phyloP scores from a whole-genome alignment of 2,113 vertebrate genomes.

The Antennarius striatus region DNA sequence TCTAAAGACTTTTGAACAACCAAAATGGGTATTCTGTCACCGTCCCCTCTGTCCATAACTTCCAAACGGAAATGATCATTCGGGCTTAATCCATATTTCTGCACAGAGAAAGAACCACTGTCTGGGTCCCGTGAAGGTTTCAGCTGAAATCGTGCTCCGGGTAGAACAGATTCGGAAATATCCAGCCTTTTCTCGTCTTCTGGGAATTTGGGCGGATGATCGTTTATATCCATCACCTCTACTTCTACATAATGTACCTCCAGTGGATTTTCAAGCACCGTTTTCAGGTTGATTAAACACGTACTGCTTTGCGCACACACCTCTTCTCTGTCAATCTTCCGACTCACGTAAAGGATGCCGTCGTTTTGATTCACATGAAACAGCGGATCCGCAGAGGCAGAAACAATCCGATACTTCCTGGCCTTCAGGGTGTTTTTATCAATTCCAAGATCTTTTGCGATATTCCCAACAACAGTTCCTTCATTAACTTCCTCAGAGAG shows the following conservation, averaged over 20 bases:
- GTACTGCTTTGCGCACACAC: slow-evolving; percentile 56
- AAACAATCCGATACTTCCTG: slow-evolving; percentile 71
- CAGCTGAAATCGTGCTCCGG: slow-evolving; percentile 75
- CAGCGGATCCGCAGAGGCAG: slow-evolving; percentile 49
- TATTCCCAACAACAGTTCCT: slow-evolving; percentile 68
- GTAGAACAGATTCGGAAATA: slow-evolving; percentile 68
- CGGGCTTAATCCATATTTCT: slow-evolving; percentile 75
- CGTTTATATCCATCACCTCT: slow-evolving; percentile 84
- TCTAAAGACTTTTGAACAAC: slow-evolving; percentile 70
- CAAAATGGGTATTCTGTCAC: slow-evolving; percentile 68
- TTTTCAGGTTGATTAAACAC: slow-evolving; percentile 73
- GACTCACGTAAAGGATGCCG: slow-evolving; percentile 67
- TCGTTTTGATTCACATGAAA: slow-evolving; percentile 67
- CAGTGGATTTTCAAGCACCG: slow-evolving; percentile 77
- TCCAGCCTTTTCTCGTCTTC: slow-evolving; percentile 56
- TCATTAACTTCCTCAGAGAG: slow-evolving; percentile 68
- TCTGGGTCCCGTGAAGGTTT: slow-evolving; percentile 76
- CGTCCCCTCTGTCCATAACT: slow-evolving; percentile 52
- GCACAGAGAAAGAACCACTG: slow-evolving; percentile 70
- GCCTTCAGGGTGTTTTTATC: slow-evolving; percentile 48
- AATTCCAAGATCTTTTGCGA: slow-evolving; percentile 74
- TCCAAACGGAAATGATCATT: slow-evolving; percentile 74
- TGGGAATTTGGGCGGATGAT: slow-evolving; percentile 77
- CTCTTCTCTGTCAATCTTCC: slow-evolving; percentile 71
- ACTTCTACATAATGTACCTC: slow-evolving; percentile 83